phyloP scores from a whole-genome alignment of 1,140 invertebrate species.

The Charaxes varanes region DNA sequence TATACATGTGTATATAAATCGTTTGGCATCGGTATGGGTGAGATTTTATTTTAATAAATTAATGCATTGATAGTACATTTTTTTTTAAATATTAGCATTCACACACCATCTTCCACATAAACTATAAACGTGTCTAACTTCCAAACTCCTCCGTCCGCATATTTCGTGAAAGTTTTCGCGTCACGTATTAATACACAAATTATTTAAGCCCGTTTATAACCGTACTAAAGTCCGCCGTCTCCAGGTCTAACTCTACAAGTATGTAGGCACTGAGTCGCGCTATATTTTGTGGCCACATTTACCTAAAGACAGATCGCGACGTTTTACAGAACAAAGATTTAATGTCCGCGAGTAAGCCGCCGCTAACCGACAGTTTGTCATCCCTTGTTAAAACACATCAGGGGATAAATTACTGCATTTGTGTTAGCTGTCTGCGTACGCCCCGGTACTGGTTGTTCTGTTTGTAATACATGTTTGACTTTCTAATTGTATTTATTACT shows the following conservation, averaged over 20 bases:
- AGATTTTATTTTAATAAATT: too few species aligned
- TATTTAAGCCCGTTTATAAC: too few species aligned
- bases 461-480: neutral
- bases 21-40: too few species aligned
- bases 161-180: too few species aligned
- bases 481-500: neutral
- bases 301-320: conserved; percentile 30
- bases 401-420: conserved; percentile 2
- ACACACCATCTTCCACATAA: too few species aligned
- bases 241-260: neutral
- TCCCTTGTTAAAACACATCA: conserved; percentile 12
- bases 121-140: too few species aligned
- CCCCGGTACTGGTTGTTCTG: neutral
- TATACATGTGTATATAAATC: too few species aligned
- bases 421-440: conserved; percentile 1
- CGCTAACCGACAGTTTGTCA: conserved; percentile 20
- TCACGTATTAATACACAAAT: too few species aligned
- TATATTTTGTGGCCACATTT: conserved; percentile 34
- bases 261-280: conserved; percentile 18
- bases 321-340: conserved; percentile 29
- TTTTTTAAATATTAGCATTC: too few species aligned
- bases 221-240: too few species aligned
- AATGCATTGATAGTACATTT: too few species aligned
- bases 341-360: conserved; percentile 21
- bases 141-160: too few species aligned